Conservation (phyloP, 2,113 vertebrate species). For the Gallinago media region DNA sequence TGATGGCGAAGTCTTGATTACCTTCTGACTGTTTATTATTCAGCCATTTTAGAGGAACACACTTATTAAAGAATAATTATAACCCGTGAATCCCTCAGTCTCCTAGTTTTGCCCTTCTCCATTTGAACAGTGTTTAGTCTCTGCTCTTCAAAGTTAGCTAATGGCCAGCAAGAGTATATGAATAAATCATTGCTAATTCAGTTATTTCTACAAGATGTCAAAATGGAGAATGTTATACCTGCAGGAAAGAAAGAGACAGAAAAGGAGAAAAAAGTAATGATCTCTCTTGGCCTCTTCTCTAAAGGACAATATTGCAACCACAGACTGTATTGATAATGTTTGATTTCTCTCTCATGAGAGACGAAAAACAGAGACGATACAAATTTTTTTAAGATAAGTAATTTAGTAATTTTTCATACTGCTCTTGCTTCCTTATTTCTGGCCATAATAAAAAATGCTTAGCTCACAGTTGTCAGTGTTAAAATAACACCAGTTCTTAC, state of each 20-base stretch:
- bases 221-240: not conserved
- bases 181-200: not conserved
- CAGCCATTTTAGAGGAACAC: not conserved
- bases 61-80: not conserved
- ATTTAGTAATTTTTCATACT: not conserved
- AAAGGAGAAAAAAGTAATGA: not conserved
- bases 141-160: not conserved
- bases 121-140: not conserved
- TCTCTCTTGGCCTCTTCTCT: not conserved
- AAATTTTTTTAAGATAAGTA: not conserved
- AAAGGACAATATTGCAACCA: not conserved
- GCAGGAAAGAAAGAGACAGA: not conserved
- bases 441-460: not conserved
- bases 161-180: not conserved
- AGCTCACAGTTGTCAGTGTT: not conserved
- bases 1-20: not conserved
- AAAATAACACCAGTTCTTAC: not conserved
- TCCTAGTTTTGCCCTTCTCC: not conserved
- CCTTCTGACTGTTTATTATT: not conserved
- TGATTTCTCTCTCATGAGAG: not conserved
- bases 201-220: not conserved
- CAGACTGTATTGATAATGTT: not conserved
- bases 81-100: not conserved
- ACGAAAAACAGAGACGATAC: not conserved
- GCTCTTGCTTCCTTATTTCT: not conserved